phyloP scores from a whole-genome alignment of 1,140 invertebrate genomes.

The Brachionus calyciflorus region DNA sequence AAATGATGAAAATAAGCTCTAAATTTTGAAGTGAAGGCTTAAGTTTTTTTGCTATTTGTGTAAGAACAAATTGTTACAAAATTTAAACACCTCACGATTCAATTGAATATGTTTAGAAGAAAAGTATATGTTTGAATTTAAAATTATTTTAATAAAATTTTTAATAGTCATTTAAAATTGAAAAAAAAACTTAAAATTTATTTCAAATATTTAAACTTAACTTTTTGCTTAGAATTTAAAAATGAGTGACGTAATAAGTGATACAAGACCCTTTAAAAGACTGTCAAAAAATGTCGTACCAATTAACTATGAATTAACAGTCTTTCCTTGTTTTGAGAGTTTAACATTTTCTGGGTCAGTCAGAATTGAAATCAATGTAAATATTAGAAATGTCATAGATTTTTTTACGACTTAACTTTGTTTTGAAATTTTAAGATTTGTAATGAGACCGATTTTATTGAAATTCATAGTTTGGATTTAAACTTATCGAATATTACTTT shows the following conservation, averaged over 20 bases:
- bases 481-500: neutral
- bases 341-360: conserved; percentile 1
- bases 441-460: conserved; percentile 1
- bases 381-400: neutral
- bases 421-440: neutral
- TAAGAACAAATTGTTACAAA: too few relatives aligned
- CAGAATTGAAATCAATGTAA: conserved; percentile 12
- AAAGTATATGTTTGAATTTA: neutral
- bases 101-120: too few relatives aligned
- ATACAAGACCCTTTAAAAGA: conserved; percentile 2
- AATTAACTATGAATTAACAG: neutral
- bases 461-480: neutral
- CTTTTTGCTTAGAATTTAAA: conserved; percentile 1
- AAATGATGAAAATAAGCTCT: conserved; percentile 2
- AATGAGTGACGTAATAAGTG: neutral
- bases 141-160: neutral
- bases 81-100: too few relatives aligned
- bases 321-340: conserved; percentile 9
- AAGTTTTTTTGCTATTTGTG: neutral
- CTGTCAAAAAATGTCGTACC: neutral
- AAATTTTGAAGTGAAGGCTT: conserved; percentile 5
- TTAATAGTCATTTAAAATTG: too few relatives aligned
- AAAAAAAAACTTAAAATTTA: neutral
- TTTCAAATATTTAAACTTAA: conserved; percentile 11
- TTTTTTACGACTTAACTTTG: neutral